Conservation (phyloP, 2,888 invertebrate species). For the Agrochola circellaris region DNA sequence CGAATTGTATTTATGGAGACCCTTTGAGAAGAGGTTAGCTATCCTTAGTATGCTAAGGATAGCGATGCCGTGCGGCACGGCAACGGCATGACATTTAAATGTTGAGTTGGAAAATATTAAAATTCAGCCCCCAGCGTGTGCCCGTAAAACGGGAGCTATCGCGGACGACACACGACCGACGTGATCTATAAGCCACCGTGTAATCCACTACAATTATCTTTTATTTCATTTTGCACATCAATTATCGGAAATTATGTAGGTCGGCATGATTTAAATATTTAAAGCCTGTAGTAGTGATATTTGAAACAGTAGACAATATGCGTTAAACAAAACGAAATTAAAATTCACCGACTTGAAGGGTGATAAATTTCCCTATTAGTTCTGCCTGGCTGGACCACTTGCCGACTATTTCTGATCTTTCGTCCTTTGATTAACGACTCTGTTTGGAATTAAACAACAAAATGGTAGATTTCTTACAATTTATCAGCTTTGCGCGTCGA, state of each 20-base stretch:
- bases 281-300: neutral
- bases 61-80: neutral
- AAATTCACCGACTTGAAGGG: constrained; percentile 20
- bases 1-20: constrained; percentile 57
- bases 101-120: constrained; percentile 65
- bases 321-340: constrained; percentile 10
- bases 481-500: constrained; percentile 49
- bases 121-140: constrained; percentile 58
- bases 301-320: neutral
- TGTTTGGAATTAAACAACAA: constrained; percentile 51
- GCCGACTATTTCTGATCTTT: constrained; percentile 22
- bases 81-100: constrained; percentile 46
- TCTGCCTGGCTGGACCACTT: constrained; percentile 11
- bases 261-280: neutral
- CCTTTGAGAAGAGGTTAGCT: constrained; percentile 40
- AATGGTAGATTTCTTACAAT: constrained; percentile 49
- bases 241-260: constrained; percentile 21
- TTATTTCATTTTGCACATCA: constrained; percentile 53
- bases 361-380: constrained; percentile 21
- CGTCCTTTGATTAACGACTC: constrained; percentile 49
- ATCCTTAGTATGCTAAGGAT: constrained; percentile 14
- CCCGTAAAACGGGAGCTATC: constrained; percentile 59
- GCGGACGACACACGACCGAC: constrained; percentile 36
- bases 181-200: constrained; percentile 36
- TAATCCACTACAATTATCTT: constrained; percentile 53